phyloP scores from a whole-genome alignment of 2,888 invertebrate species.

The Pristionchus fissidentatus region DNA sequence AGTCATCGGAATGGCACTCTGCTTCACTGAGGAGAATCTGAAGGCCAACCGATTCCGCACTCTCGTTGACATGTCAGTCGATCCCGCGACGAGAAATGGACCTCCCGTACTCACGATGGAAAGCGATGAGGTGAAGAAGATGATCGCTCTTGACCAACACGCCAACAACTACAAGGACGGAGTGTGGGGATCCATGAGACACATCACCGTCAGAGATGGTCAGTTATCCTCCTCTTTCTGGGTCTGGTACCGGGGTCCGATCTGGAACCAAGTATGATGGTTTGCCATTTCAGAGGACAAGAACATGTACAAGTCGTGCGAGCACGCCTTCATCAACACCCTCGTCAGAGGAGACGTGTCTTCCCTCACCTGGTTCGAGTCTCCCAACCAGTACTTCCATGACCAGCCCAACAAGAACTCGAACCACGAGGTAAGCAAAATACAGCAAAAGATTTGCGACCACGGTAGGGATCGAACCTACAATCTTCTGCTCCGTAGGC shows the following conservation, averaged over 20 bases:
- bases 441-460: slow-evolving; percentile 50
- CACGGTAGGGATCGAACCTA: slow-evolving; percentile 75
- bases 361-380: slow-evolving; percentile 93
- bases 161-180: slow-evolving; percentile 88
- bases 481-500: slow-evolving; percentile 77
- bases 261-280: not conserved
- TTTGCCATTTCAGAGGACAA: slow-evolving; percentile 64
- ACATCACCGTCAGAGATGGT: slow-evolving; percentile 82
- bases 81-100: slow-evolving; percentile 64
- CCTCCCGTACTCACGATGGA: slow-evolving; percentile 64
- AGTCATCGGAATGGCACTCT: slow-evolving; percentile 89
- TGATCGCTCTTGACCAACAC: slow-evolving; percentile 83
- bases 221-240: slow-evolving; percentile 66
- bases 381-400: slow-evolving; percentile 83
- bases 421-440: slow-evolving; percentile 52
- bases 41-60: slow-evolving; percentile 74
- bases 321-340: slow-evolving; percentile 95
- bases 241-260: not conserved
- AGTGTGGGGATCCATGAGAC: slow-evolving; percentile 89
- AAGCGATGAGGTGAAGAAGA: slow-evolving; percentile 63
- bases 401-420: slow-evolving; percentile 58
- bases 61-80: slow-evolving; percentile 71
- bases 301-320: slow-evolving; percentile 79
- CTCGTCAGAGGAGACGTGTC: slow-evolving; percentile 92
- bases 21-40: slow-evolving; percentile 80